Base-by-base conservation (phyloP, 2,797 vertebrate genomes). In the Danio tinwini region DNA sequence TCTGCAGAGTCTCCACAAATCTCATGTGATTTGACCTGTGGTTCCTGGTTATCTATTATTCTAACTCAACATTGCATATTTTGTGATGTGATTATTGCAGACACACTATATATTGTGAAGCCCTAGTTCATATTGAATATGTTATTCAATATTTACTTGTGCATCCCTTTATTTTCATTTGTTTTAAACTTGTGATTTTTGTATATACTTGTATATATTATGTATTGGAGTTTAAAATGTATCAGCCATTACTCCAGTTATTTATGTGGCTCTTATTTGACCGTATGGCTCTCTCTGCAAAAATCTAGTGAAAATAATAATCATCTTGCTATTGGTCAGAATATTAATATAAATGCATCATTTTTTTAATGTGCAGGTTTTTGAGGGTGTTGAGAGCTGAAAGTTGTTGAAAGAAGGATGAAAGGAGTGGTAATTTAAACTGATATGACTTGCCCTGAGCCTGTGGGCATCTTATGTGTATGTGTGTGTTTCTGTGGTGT, bases 351-450 rank as follows among this genome's bases (percentile, higher is more conserved):
- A 1, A 29, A 29, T 61, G 12, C n/a, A 8, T 29, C 3, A 29
- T n/a, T 58, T 17, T 16, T 8, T 44, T 49, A 39, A 39, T 44
- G 67, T 67, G 68, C 50, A 77, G 29, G 11, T 6, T 64, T 17
- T 69, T 40, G 14, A 64, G 29, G 55, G 47, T 21, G 16, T 47
- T 49, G 59, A 52, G 42, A 53, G 37, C 61, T 50, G 13, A 42
- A 75, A 56, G 47, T 78, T 58, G 53, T 37, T 74, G 50, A 61
- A 61, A 74, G 52, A 49, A 14, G 45, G 63, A 53, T 81, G 59
- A 76, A 72, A 55, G 71, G 40, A 76, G 53, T 42, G 62, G 61
- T 73, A 80, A 80, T 84, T 79, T 79, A 80, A 82, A 82, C 29
- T 73, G 80, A 82, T 68, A 80, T 72, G 59, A 67, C 76, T 79